Conservation (phyloP, 2,888 invertebrate species). For the Prosapia bicincta region DNA sequence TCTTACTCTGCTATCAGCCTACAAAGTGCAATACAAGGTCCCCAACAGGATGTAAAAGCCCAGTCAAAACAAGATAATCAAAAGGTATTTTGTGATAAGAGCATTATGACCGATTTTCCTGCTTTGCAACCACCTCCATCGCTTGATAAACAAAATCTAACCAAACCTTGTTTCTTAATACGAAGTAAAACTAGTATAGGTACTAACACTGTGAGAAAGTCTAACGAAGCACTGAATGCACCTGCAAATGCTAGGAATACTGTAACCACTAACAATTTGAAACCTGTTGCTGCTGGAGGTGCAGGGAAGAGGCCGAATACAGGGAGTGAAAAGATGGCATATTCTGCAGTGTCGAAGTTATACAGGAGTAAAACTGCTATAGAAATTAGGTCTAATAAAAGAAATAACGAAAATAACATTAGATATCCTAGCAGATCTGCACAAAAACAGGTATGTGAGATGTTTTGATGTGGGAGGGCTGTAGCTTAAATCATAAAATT, state of each 20-base stretch:
- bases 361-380: slow-evolving; percentile 18
- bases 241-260: background rate
- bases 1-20: background rate
- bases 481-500: no score
- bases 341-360: slow-evolving; percentile 7
- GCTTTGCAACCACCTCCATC: background rate
- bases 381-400: slow-evolving; percentile 11
- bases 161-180: background rate
- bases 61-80: background rate
- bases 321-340: background rate
- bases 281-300: background rate
- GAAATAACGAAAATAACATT: background rate
- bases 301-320: background rate
- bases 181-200: background rate
- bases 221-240: background rate
- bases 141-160: background rate
- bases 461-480: no score
- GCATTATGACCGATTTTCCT: slow-evolving; percentile 4
- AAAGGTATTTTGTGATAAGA: slow-evolving; percentile 3
- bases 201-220: slow-evolving; percentile 8
- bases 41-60: background rate
- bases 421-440: background rate
- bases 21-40: background rate
- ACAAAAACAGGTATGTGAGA: background rate
- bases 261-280: background rate